Conservation (phyloP, 2,113 vertebrate genomes). For the Scomber colias region DNA sequence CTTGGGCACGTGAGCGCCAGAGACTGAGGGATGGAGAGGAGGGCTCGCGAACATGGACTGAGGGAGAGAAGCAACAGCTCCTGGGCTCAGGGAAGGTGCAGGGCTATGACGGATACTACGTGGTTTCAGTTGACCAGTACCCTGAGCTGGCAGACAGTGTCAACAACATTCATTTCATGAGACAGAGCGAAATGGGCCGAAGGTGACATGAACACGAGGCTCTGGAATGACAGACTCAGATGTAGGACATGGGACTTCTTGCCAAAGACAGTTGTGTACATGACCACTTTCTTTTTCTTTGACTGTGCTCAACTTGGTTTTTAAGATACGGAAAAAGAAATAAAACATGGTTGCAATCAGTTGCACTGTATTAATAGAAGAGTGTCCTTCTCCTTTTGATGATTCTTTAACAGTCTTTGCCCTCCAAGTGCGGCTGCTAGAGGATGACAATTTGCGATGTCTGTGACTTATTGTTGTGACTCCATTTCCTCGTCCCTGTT, state of each 20-base stretch:
- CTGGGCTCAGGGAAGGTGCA: slow-evolving; percentile 92
- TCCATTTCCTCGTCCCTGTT: slow-evolving; percentile 82
- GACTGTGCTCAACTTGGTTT: slow-evolving; percentile 88
- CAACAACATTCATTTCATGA: slow-evolving; percentile 98
- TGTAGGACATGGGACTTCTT: slow-evolving; percentile 86
- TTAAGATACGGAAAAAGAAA: slow-evolving; percentile 77
- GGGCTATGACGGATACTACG: slow-evolving; percentile 96
- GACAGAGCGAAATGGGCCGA: slow-evolving; percentile 99
- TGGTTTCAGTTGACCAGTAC: slow-evolving; percentile 96
- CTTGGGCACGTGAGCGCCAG: slow-evolving; percentile 94
- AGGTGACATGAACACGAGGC: slow-evolving; percentile 93
- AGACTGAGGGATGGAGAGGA: slow-evolving; percentile 96
- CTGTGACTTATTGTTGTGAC: slow-evolving; percentile 87
- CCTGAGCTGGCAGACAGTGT: slow-evolving; percentile 97
- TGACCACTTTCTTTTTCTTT: slow-evolving; percentile 87
- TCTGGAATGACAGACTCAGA: slow-evolving; percentile 65
- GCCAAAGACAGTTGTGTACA: slow-evolving; percentile 99
- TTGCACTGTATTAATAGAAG: slow-evolving; percentile 90
- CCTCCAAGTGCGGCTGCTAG: slow-evolving; percentile 87
- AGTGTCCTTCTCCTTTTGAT: slow-evolving; percentile 84
- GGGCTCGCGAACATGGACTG: slow-evolving; percentile 94
- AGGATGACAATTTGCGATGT: slow-evolving; percentile 87
- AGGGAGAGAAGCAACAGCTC: slow-evolving; percentile 95
- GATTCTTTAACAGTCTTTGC: slow-evolving; percentile 89
- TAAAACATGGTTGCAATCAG: slow-evolving; percentile 80